Base-by-base conservation (phyloP, 1,140 invertebrate species). In the Ostrea edulis region DNA sequence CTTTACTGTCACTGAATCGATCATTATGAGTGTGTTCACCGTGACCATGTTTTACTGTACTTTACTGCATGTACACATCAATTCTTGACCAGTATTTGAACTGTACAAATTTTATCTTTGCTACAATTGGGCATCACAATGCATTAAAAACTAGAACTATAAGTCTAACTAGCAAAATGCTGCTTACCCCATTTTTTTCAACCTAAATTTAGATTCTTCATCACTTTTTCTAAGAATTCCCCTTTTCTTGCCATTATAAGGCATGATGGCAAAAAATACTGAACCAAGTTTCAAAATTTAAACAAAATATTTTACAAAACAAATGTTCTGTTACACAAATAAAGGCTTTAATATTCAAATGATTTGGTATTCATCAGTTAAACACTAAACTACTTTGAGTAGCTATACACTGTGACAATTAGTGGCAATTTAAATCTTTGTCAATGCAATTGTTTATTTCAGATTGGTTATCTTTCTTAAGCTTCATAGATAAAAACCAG, bases 161-260 rank as follows among this genome's bases (percentile, higher is more conserved):
- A 17, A 55, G 1, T 9, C 54, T 20, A n/a, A 62, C 55, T n/a
- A n/a, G 8, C 14, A 62, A 62, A 62, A n/a, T 20, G 12, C 9
- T 29, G 29, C 68, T 77, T 35, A 77, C 68, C 68, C 68, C 68
- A 77, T 35, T 25, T 77, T 77, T 35, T 77, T 77, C 22, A 77
- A 77, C 68, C 68, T 77, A 77, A 77, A 77, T 9, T 11, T 77
- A 29, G 68, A 25, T 29, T 77, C 9, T 29, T 77, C 68, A 77
- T 77, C 68, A 77, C 25, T 77, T 14, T 35, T 77, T 77, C 29
- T 77, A 77, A 77, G 68, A 77, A 77, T 77, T 77, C 68, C 68
- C 68, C 29, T 77, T 77, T 11, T 77, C 35, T 77, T 77, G 11
- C 68, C 68, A 35, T 29, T 25, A 35, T 35, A 44, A 14, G 68